These are phyloP conservation scores for Drosophila fuyamai DNA, from an alignment of 1,140 invertebrate species.

Conservation along the genomic window DNA sequence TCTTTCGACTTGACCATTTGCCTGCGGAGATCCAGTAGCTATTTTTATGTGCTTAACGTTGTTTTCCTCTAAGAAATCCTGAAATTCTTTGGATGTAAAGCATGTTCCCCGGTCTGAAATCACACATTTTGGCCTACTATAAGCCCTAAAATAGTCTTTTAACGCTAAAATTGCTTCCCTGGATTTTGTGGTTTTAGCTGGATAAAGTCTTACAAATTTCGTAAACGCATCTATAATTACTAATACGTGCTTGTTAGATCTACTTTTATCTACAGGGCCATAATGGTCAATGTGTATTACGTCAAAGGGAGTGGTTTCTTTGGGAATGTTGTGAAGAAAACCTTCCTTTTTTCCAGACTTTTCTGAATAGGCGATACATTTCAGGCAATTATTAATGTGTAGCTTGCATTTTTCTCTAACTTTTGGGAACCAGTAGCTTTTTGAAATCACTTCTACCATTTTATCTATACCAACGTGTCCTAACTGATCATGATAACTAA, in stretches of 20 bases:
- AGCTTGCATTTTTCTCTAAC: neutral
- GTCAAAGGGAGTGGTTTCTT: neutral
- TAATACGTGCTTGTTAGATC: slow-evolving; percentile 7
- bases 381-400: too few species aligned
- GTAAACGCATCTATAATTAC: slow-evolving; percentile 3
- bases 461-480: slow-evolving; percentile 6
- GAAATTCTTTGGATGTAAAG: neutral
- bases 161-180: slow-evolving; percentile 4
- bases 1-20: neutral
- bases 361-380: neutral
- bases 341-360: neutral
- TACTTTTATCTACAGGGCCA: slow-evolving; percentile 2
- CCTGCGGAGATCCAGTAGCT: neutral
- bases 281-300: slow-evolving; percentile 3
- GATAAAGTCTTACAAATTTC: neutral
- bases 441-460: neutral
- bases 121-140: too few species aligned
- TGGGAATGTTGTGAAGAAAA: neutral
- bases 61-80: neutral
- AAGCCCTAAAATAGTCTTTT: neutral
- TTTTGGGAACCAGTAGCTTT: too few species aligned
- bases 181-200: neutral
- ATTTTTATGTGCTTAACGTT: neutral
- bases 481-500: slow-evolving; percentile 6
- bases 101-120: too few species aligned